Percentiles rank a stretch among this genome's conserved stretches.
Conservation (phyloP, 1,140 invertebrate species). For the Drosophila virilis region DNA sequence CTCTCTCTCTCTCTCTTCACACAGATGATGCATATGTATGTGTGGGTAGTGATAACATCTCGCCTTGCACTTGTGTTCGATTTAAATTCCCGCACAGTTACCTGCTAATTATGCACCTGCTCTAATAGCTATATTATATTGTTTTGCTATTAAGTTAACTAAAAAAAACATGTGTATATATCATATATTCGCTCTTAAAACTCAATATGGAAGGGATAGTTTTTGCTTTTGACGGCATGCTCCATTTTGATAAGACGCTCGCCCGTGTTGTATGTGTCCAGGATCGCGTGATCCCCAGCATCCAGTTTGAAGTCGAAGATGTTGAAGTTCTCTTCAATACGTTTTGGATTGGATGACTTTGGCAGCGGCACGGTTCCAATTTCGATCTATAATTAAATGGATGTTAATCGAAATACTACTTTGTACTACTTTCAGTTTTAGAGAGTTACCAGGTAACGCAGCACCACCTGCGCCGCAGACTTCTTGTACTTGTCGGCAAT, state of each 20-base stretch:
- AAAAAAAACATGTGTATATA: too few relatives aligned
- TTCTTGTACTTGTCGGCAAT: slow-evolving; percentile 89
- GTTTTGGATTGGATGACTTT: slow-evolving; percentile 90
- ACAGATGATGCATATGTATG: background rate
- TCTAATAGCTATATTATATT: background rate
- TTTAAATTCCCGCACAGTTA: too few relatives aligned
- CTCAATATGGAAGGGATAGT: slow-evolving; percentile 87
- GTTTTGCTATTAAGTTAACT: background rate
- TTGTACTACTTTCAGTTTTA: background rate
- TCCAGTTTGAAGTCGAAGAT: slow-evolving; percentile 92
- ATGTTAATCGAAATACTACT: background rate
- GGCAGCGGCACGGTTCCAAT: slow-evolving; percentile 92
- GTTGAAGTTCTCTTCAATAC: slow-evolving; percentile 91
- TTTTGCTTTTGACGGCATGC: slow-evolving; percentile 85
- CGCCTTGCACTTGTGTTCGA: background rate
- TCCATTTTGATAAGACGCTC: slow-evolving; percentile 76
- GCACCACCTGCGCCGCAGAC: slow-evolving; percentile 88
- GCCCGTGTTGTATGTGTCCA: slow-evolving; percentile 86
- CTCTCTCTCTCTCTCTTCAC: background rate
- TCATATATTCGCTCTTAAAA: slow-evolving; percentile 66
- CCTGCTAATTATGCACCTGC: background rate
- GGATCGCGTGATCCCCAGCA: slow-evolving; percentile 86
- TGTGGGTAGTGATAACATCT: background rate
- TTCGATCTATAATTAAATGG: slow-evolving; percentile 86
- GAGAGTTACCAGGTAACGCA: slow-evolving; percentile 87